Evolutionary conservation across 2,113 vertebrate species (phyloP), one percentile per base, ranked within the genome.

Genomic region (Vicugna pacos): DNA sequence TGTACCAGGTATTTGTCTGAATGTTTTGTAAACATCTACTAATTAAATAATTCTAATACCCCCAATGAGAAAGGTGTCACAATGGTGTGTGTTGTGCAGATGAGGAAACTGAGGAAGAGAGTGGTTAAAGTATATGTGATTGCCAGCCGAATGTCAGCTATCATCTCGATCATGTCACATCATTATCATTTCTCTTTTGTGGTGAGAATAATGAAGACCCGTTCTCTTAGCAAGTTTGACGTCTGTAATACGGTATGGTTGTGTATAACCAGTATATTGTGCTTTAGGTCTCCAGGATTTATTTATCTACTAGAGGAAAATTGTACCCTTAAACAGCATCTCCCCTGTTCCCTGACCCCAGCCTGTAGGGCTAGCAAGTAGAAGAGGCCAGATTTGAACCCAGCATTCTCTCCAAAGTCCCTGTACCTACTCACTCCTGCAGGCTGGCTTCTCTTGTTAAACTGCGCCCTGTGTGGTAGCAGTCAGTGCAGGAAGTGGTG

Each of bases 21-120:
- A 75, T 58, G 19, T 11, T 95, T 87, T 81, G 72, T 14, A 96
- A 84, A 60, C 62, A 92, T 80, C 72, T 77, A 50, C 64, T 54
- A 50, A 73, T 95, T 89, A 75, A 65, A 69, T 91, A 67, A 56
- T 82, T 89, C 35, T n/a, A 30, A 22, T 65, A 87, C 83, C 26
- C 20, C 22, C 35, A 15, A 76, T 8, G 35, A 42, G 20, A 58
- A 54, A 67, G 10, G 6, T 79, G 46, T 58, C 50, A 42, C 52
- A 81, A 70, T 92, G 79, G 70, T 1, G 0, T 64, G 48, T 65
- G 64, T 62, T 64, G 50, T 56, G 9, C 13, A 58, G 46, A 75
- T 56, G 5, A 9, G 24, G 12, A 69, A 60, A 60, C 15, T 48
- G 60, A 91, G 26, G 52, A 32, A 35, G 10, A 93, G 30, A 84